phyloP scores from a whole-genome alignment of 2,797 vertebrate genomes.

The Gymnocypris eckloni region DNA sequence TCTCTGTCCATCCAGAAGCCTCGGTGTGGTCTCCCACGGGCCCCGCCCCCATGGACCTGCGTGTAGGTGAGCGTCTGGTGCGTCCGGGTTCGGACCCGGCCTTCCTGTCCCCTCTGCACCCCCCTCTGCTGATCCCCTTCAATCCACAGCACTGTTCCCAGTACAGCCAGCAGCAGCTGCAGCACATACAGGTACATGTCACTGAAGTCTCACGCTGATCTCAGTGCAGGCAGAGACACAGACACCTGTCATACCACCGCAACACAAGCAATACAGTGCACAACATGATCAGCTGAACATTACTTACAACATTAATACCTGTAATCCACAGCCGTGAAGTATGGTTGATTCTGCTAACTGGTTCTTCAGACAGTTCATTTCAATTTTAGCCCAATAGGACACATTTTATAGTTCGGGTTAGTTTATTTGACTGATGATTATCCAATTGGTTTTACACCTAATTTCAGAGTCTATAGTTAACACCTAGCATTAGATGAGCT shows the following conservation, averaged over 20 bases:
- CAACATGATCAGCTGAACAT: background rate
- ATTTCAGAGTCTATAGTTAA: background rate
- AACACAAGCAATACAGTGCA: background rate
- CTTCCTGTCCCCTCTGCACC: conserved; percentile 87
- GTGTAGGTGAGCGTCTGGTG: conserved; percentile 88
- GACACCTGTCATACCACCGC: background rate
- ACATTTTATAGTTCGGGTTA: background rate
- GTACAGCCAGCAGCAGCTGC: conserved; percentile 79
- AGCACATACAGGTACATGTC: conserved; percentile 79
- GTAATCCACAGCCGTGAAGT: background rate
- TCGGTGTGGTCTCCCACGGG: conserved; percentile 68
- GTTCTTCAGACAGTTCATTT: background rate
- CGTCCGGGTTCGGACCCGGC: conserved; percentile 87
- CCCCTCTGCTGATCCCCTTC: conserved; percentile 83
- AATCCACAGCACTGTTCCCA: conserved; percentile 72
- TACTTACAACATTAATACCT: background rate
- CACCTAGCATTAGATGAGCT: background rate
- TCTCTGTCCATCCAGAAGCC: conserved; percentile 65
- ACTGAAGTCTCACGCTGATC: background rate
- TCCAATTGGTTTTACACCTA: background rate
- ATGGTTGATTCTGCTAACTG: background rate
- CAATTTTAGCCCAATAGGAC: background rate
- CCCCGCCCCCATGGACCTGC: conserved; percentile 90
- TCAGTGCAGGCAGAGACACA: background rate
- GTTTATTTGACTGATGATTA: background rate